Evolutionary conservation across 2,113 vertebrate species (phyloP).

Genomic region (Cisticola juncidis): DNA sequence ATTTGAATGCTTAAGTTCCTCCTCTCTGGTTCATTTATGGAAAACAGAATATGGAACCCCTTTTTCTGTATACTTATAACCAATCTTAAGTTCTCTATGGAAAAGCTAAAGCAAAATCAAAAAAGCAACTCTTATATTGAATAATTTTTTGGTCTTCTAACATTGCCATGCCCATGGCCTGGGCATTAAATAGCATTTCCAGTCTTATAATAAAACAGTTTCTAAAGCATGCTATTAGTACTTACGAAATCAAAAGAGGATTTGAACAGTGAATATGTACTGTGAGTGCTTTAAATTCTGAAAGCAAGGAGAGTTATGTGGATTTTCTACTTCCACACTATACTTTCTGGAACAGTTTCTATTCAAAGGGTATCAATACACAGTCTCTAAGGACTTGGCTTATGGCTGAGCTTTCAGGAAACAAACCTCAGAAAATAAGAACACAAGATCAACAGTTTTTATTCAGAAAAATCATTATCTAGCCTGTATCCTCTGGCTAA

Average conservation of each 20-base stretch:
- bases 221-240: background rate
- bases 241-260: background rate
- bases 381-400: background rate
- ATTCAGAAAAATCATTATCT: background rate
- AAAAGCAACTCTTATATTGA: background rate
- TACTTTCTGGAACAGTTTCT: background rate
- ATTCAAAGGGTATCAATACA: background rate
- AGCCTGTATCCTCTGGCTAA: background rate
- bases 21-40: background rate
- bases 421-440: background rate
- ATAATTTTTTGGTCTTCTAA: background rate
- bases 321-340: background rate
- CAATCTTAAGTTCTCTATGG: background rate
- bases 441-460: background rate
- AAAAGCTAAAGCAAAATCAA: background rate
- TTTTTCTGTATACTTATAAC: background rate
- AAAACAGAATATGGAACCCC: background rate
- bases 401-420: background rate
- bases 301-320: background rate
- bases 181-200: background rate
- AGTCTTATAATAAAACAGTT: background rate
- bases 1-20: background rate
- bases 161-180: background rate
- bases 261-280: background rate
- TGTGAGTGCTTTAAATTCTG: background rate